Percentiles rank a stretch among this genome's conserved stretches.
These are phyloP conservation scores for Penaeus indicus DNA, from an alignment of 1,140 invertebrate species.

Conservation along the genomic window DNA sequence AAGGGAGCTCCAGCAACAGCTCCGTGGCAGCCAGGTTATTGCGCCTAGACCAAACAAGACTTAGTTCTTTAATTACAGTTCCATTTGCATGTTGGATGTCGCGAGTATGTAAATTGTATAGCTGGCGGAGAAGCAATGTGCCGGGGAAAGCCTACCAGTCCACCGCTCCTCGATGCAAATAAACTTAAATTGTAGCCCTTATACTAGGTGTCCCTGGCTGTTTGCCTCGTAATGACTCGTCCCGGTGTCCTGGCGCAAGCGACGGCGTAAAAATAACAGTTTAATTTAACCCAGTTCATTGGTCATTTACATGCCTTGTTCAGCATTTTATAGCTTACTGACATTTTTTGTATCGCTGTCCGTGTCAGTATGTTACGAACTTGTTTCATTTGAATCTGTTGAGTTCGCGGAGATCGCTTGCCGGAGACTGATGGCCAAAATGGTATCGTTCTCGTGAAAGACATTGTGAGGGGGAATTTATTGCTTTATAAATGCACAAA, in stretches of 20 bases:
- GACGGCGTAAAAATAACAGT: constrained; percentile 57
- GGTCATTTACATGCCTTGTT: constrained; percentile 59
- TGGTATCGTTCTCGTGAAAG: too few relatives aligned
- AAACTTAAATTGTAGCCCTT: constrained; percentile 53
- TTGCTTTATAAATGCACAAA: not conserved
- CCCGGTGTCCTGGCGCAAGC: constrained; percentile 30
- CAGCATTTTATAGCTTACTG: constrained; percentile 40
- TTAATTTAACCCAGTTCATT: constrained; percentile 60
- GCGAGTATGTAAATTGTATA: constrained; percentile 52
- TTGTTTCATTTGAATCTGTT: not conserved
- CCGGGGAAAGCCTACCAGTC: not conserved
- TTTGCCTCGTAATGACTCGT: constrained; percentile 45
- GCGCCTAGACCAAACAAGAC: constrained; percentile 56
- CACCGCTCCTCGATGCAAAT: constrained; percentile 43
- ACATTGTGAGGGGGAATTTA: too few relatives aligned
- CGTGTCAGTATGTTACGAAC: constrained; percentile 45
- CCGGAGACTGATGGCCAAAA: too few relatives aligned
- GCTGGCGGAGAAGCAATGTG: constrained; percentile 31
- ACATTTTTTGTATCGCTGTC: constrained; percentile 36
- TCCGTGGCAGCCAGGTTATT: constrained; percentile 44
- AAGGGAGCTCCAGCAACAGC: not conserved
- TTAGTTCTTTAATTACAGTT: constrained; percentile 61
- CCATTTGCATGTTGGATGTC: constrained; percentile 58
- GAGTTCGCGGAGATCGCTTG: too few relatives aligned
- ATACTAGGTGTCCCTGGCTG: constrained; percentile 49